Evolutionary conservation across 2,888 invertebrate genomes (phyloP).

Genomic region (Perdita meconis): DNA sequence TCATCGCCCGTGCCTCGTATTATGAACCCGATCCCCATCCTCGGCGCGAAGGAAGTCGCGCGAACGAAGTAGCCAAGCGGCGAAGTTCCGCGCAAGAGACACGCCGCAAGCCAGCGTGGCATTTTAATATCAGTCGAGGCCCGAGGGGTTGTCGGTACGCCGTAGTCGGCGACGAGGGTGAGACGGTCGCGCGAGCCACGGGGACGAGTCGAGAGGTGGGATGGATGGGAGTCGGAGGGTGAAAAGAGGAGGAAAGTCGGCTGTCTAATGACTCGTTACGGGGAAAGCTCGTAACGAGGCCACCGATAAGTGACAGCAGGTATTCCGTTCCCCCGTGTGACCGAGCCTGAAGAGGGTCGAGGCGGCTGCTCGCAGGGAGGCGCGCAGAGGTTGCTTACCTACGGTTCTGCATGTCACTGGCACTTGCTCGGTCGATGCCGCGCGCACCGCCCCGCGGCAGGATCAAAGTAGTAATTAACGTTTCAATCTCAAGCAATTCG

Average conservation of each 20-base stretch:
- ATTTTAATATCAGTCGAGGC: conserved; percentile 60
- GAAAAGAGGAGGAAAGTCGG: conserved; percentile 52
- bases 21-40: neutral
- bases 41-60: neutral
- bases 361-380: conserved; percentile 45
- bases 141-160: conserved; percentile 12
- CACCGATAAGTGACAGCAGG: conserved; percentile 76
- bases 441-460: conserved; percentile 45
- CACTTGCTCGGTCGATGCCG: conserved; percentile 56
- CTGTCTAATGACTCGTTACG: conserved; percentile 80
- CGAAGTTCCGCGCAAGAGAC: neutral
- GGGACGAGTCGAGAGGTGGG: conserved; percentile 30
- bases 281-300: conserved; percentile 73
- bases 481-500: conserved; percentile 57
- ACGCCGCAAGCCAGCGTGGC: conserved; percentile 18
- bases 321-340: conserved; percentile 66
- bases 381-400: conserved; percentile 59
- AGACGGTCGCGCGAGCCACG: conserved; percentile 29
- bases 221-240: conserved; percentile 1
- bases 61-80: conserved; percentile 13
- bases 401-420: conserved; percentile 55
- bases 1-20: neutral
- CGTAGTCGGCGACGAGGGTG: conserved; percentile 21
- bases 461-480: conserved; percentile 60
- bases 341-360: conserved; percentile 56